phyloP scores from a whole-genome alignment of 2,888 invertebrate genomes.

The Bimastos eiseni region DNA sequence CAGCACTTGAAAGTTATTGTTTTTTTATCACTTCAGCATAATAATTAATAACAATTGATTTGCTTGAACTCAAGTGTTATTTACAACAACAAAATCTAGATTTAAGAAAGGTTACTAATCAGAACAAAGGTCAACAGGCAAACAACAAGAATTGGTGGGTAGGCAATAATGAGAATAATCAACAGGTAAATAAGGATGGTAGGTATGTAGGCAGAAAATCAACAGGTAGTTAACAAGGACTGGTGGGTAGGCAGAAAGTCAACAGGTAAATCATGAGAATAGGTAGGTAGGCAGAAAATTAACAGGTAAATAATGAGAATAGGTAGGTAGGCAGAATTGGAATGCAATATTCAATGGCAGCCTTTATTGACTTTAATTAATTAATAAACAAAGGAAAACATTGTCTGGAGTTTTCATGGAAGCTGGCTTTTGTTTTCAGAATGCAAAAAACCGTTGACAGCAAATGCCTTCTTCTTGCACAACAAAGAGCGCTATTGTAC shows the following conservation, averaged over 20 bases:
- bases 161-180: no score
- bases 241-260: no score
- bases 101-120: background rate
- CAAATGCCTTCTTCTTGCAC: slow-evolving; percentile 32
- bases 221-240: no score
- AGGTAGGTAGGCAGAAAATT: background rate
- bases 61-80: background rate
- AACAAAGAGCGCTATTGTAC: slow-evolving; percentile 33
- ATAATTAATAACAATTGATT: background rate
- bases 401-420: background rate
- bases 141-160: no score
- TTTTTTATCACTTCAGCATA: background rate
- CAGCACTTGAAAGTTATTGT: background rate
- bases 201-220: no score
- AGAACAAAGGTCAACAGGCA: background rate
- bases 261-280: background rate
- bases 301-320: background rate
- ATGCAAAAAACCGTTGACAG: slow-evolving; percentile 30
- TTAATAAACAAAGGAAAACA: background rate
- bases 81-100: background rate
- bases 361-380: background rate
- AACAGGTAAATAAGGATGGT: no score
- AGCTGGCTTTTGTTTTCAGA: background rate
- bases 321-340: background rate
- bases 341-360: no score